These are phyloP conservation scores for Oxyruncus cristatus DNA, from an alignment of 2,113 vertebrate species.

Conservation along the genomic window DNA sequence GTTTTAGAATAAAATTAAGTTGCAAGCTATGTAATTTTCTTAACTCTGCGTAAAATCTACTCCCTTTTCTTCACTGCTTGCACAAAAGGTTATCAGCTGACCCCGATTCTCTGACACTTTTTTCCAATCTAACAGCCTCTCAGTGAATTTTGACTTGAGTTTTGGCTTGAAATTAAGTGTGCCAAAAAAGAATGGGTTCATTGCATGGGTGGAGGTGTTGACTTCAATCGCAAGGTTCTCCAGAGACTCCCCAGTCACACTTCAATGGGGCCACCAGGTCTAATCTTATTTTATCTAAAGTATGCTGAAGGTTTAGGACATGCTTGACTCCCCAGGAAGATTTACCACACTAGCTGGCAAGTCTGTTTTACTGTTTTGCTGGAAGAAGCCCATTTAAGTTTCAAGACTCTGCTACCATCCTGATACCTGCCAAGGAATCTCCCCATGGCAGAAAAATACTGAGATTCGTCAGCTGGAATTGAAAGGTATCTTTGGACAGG, in stretches of 20 bases:
- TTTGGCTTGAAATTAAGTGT: not conserved
- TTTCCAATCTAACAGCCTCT: not conserved
- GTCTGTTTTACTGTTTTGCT: not conserved
- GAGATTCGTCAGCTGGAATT: not conserved
- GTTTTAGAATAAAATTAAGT: not conserved
- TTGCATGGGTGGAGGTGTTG: not conserved
- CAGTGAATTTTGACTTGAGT: not conserved
- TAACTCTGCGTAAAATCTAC: not conserved
- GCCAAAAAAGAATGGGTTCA: not conserved
- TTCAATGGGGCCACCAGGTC: not conserved
- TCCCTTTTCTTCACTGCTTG: not conserved
- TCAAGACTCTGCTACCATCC: not conserved
- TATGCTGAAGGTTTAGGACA: not conserved
- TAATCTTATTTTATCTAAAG: not conserved
- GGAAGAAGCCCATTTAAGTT: not conserved
- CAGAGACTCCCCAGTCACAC: not conserved
- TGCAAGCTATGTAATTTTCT: not conserved
- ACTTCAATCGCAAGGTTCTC: not conserved
- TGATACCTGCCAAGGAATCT: not conserved
- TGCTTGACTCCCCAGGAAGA: not conserved
- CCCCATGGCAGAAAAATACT: not conserved
- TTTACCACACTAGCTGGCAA: not conserved
- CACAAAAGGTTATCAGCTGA: not conserved
- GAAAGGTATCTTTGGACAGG: not conserved
- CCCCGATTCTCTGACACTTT: not conserved